Base-by-base conservation (phyloP, 2,113 vertebrate species). In the Mormyrus iriodes region DNA sequence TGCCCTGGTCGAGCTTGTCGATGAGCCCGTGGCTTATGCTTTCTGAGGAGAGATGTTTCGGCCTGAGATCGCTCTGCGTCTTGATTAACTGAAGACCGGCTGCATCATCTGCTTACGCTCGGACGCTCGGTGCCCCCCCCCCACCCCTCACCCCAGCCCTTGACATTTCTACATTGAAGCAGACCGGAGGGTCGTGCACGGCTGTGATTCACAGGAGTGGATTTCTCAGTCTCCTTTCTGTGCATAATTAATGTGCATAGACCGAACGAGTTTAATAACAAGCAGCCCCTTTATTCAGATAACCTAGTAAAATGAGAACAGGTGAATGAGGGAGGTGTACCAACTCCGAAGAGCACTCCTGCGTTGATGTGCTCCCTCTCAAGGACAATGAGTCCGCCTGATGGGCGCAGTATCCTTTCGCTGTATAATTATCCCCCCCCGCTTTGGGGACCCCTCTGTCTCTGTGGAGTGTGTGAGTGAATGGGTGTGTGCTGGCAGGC, bases 121-220 rank as follows among this genome's bases (percentile, higher is more conserved):
- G 19, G 19, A 31, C 21, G 15, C 31, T 15, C 12, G 19, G 19
- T 44, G 19, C 4, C 35, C 31, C 53, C 46, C 27, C 46, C 46
- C 44, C 44, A 2, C 44, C 58, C 61, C 61, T 31, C 39, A 15
- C 61, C 61, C n/a, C 58, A 24, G 58, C 61, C 27, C 61, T 31
- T 69, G 61, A 69, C 51, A 55, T 87, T 87, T 87, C 15, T 44
- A 52, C n/a, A 55, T 87, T 46, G 55, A 87, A 12, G 86, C n/a
- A 87, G 19, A 61, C 10, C 7, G 39, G 39, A 31, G 35, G 55
- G 27, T 87, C n/a, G 19, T 44, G 17, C 17, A 87, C 21, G n/a
- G 10, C 31, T 39, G 39, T 44, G 35, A 58, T 87, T 87, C 49
- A 24, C 52, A 65, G 35, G 52, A 58, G 31, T 21, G 39, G 13